Base-by-base conservation (phyloP, 2,797 vertebrate species). In the Scleropages formosus region DNA sequence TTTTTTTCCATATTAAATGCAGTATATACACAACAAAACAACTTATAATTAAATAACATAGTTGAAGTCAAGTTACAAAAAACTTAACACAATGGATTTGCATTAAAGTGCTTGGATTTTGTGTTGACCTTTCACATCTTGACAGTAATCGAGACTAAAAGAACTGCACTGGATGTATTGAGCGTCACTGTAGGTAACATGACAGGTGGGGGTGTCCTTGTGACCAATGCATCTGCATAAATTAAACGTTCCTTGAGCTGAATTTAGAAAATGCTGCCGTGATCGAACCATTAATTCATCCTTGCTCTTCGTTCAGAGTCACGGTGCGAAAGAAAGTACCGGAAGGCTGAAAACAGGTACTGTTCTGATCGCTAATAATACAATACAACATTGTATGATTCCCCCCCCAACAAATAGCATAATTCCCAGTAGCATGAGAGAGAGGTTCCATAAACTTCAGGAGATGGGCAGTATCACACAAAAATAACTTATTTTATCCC, bases 41-140 rank as follows among this genome's bases (percentile, higher is more conserved):
- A 82, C 77, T 83, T 81, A 78, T 77, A 82, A 83, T 87, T 87
- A 88, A 87, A 89, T 87, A 89, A 83, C 72, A 85, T 60, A 62
- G 77, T 72, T 51, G 79, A 81, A 81, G 87, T 89, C 84, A 89
- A 87, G 85, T 88, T 80, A 81, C 26, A 75, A 60, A 78, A 62
- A 85, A 77, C 53, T 60, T 79, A 84, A 78, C 75, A 68, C 77
- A 78, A 39, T 64, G 81, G 87, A 63, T 62, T 77, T 68, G 24
- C 71, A 78, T 77, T 81, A 91, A 93, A 90, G 90, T 93, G 90
- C 90, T 85, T 85, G 51, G 83, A 82, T 79, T 53, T 71, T 15
- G 53, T 24, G 81, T 75, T 80, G 79, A 84, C 74, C 77, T 83
- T 64, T 72, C 12, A 78, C 63, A 44, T 47, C 46, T 24, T 24